These are phyloP conservation scores for Agriopis marginaria DNA, from an alignment of 2,888 invertebrate genomes.

Conservation along the genomic window DNA sequence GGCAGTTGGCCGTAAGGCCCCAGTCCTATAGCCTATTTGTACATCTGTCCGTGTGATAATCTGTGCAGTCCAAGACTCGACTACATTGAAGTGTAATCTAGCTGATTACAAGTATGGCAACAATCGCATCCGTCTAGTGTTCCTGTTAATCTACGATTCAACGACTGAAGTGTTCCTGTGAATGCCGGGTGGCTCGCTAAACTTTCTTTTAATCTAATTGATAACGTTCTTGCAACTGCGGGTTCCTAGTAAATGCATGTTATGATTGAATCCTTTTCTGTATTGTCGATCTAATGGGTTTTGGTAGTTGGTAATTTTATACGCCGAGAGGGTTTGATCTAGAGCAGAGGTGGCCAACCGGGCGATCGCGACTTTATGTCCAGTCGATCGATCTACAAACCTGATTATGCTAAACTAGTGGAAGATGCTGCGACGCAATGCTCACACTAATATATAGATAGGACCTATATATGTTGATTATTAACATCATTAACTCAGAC, in stretches of 20 bases:
- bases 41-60: constrained; percentile 1
- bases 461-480: too few relatives aligned
- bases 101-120: constrained; percentile 48
- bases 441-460: too few relatives aligned
- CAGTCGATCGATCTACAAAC: too few relatives aligned
- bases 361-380: too few relatives aligned
- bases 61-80: constrained; percentile 6
- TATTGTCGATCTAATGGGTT: background rate
- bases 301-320: background rate
- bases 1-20: too few relatives aligned
- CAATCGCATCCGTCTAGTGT: constrained; percentile 43
- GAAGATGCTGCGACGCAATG: too few relatives aligned
- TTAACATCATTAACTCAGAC: too few relatives aligned
- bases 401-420: too few relatives aligned
- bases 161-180: constrained; percentile 22
- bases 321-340: too few relatives aligned
- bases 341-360: too few relatives aligned
- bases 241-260: constrained; percentile 5
- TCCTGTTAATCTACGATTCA: constrained; percentile 21
- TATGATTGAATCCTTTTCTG: background rate
- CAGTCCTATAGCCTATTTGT: background rate
- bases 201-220: constrained; percentile 6
- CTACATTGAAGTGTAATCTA: constrained; percentile 52
- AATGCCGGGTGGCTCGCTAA: constrained; percentile 9
- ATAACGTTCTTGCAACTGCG: constrained; percentile 10